Conservation (phyloP, 2,113 vertebrate genomes). For the Charina bottae region DNA sequence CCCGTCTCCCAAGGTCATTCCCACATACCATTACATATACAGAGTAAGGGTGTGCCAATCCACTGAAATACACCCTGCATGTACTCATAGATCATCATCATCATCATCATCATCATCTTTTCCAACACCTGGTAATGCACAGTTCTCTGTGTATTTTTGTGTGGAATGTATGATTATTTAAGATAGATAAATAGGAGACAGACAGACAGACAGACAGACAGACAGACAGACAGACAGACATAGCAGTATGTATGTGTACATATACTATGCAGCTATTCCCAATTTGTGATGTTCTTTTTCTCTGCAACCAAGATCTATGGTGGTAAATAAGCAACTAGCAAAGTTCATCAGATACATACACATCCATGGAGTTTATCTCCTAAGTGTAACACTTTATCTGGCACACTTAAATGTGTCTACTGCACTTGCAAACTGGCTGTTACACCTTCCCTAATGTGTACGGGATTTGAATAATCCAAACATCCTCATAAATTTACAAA, state of each 20-base stretch:
- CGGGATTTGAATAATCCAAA: background rate
- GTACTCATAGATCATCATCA: too few species aligned
- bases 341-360: background rate
- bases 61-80: background rate
- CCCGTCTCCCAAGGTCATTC: too few species aligned
- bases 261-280: background rate
- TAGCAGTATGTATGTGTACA: background rate
- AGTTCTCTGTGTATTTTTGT: background rate
- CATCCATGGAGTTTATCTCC: background rate
- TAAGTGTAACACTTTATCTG: background rate
- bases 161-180: background rate
- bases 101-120: background rate
- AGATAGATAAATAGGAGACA: background rate
- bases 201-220: background rate
- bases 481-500: background rate
- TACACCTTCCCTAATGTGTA: background rate
- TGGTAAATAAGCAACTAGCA: background rate
- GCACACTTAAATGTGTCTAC: background rate
- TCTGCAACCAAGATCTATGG: background rate
- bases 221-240: background rate
- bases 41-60: background rate
- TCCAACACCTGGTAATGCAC: background rate
- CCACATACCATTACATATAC: background rate
- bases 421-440: conserved; percentile 5
- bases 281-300: background rate